Conservation (phyloP, 2,797 vertebrate species). For the Galago senegalensis region DNA sequence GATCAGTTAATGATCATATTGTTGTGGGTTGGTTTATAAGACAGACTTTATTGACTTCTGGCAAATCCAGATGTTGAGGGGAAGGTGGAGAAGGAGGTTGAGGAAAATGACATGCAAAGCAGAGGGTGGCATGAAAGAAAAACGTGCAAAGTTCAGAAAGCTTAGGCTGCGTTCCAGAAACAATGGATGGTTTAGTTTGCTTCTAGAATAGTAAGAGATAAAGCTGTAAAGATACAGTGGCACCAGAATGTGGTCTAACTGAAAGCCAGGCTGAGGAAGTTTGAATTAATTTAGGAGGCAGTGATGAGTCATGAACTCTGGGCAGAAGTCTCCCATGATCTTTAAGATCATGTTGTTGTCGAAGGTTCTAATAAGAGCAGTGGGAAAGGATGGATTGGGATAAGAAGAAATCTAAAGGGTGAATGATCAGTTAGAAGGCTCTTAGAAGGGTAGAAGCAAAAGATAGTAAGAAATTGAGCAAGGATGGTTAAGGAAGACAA, state of each 20-base stretch:
- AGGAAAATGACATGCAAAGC: background rate
- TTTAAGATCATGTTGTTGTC: constrained; percentile 10
- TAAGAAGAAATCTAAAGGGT: background rate
- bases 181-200: background rate
- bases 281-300: background rate
- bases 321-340: background rate
- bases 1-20: background rate
- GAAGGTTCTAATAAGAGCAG: background rate
- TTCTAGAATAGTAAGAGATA: background rate
- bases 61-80: background rate
- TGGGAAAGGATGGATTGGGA: background rate
- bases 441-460: background rate
- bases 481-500: background rate
- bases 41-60: background rate
- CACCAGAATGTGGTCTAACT: background rate
- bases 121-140: background rate
- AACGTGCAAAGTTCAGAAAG: background rate
- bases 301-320: background rate
- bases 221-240: background rate
- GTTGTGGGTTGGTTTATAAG: background rate
- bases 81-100: background rate
- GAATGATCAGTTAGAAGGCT: background rate
- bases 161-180: background rate
- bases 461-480: background rate
- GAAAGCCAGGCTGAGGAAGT: background rate